A percentile compares a stretch with the other conserved stretches of the same genome.
phyloP scores from a whole-genome alignment of 92 coral and sea anemone species.

The Phenganax stokvisi region DNA sequence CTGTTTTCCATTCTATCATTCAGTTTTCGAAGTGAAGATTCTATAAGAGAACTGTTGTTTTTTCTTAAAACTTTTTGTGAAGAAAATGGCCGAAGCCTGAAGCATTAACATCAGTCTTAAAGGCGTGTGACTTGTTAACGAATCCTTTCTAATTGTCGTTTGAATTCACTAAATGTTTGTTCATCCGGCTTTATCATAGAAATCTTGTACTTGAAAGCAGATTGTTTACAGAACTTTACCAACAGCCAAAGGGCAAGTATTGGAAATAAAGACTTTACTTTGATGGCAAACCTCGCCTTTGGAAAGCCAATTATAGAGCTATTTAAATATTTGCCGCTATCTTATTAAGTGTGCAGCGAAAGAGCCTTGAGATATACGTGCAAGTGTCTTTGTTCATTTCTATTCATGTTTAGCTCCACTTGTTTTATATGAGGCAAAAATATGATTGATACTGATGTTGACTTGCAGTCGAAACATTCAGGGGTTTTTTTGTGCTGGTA shows the following conservation, averaged over 20 bases:
- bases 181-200: constrained; percentile 6
- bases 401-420: neutral
- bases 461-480: neutral
- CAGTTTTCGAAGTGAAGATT: too few species aligned
- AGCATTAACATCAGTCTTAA: too few species aligned
- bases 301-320: constrained; percentile 5
- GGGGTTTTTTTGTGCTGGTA: neutral
- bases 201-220: constrained; percentile 1
- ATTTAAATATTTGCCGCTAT: neutral
- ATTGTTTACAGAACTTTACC: neutral
- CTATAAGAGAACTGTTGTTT: too few species aligned
- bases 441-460: neutral
- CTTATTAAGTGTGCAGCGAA: neutral
- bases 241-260: constrained; percentile 2
- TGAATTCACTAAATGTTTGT: neutral
- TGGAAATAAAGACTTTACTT: neutral
- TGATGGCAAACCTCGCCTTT: neutral
- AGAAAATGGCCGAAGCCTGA: too few species aligned
- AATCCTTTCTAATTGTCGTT: neutral
- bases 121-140: too few species aligned
- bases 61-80: too few species aligned
- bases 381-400: neutral
- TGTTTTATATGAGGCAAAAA: neutral
- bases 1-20: too few species aligned
- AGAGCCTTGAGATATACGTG: neutral